These are phyloP conservation scores for Chanos chanos DNA, from an alignment of 2,797 vertebrate species.

Conservation along the genomic window DNA sequence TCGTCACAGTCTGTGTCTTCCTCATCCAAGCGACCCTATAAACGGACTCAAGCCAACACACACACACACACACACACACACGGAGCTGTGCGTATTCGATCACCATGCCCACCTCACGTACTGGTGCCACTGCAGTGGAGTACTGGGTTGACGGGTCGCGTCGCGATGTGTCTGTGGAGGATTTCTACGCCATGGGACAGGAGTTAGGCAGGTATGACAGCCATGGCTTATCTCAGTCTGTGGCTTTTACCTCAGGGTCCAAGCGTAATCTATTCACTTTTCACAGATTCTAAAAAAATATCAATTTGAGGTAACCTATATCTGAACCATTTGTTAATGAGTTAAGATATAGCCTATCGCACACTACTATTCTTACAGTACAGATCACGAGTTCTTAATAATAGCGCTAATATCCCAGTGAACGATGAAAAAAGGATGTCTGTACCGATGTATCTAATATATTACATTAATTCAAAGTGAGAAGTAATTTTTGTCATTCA, in stretches of 20 bases:
- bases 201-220: constrained; percentile 75
- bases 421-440: too few species aligned
- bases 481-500: too few species aligned
- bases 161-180: constrained; percentile 74
- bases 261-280: too few species aligned
- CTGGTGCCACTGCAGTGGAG: constrained; percentile 66
- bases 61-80: constrained; percentile 25
- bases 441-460: too few species aligned
- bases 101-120: constrained; percentile 77
- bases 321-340: too few species aligned
- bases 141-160: constrained; percentile 85
- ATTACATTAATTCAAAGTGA: too few species aligned
- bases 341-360: too few species aligned
- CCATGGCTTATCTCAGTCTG: neutral
- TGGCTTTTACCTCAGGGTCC: neutral
- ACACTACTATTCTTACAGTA: too few species aligned
- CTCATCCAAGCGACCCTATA: constrained; percentile 19
- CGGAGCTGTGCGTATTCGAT: constrained; percentile 14
- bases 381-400: too few species aligned
- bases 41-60: constrained; percentile 13
- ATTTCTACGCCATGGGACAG: constrained; percentile 76
- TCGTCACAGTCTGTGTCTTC: constrained; percentile 28
- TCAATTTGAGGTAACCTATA: too few species aligned
- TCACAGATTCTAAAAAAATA: too few species aligned
- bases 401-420: too few species aligned